phyloP scores from a whole-genome alignment of 2,113 vertebrate genomes.

The Raja brachyura region DNA sequence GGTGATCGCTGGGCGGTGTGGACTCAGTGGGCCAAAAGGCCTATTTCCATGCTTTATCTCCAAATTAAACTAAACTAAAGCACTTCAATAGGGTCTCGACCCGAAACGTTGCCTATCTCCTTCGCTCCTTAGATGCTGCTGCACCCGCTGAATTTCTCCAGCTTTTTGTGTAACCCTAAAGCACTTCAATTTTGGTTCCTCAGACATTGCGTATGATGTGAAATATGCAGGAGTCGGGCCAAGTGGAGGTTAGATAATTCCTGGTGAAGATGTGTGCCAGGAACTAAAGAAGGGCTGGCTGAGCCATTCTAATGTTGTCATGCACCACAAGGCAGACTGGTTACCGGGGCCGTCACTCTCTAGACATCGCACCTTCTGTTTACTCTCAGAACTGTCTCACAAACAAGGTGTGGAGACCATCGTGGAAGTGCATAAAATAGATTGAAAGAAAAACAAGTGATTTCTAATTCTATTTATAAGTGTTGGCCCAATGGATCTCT shows the following conservation, averaged over 20 bases:
- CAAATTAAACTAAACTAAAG: neutral
- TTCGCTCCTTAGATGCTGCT: no score
- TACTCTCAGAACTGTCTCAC: neutral
- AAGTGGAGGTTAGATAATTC: constrained; percentile 6
- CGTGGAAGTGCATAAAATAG: constrained; percentile 5
- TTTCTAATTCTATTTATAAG: neutral
- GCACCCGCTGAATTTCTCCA: no score
- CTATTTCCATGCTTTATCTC: no score
- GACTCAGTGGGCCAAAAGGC: no score
- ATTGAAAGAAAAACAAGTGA: constrained; percentile 13
- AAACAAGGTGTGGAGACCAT: constrained; percentile 9
- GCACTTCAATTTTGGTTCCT: constrained; percentile 17
- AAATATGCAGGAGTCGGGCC: neutral
- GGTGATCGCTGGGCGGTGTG: no score
- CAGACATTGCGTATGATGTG: neutral
- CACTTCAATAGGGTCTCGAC: no score
- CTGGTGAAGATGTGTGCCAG: neutral
- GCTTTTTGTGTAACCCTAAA: no score
- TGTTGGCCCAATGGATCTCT: neutral
- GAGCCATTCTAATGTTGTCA: constrained; percentile 21
- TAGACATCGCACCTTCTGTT: neutral
- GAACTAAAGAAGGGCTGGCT: neutral
- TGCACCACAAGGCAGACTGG: neutral
- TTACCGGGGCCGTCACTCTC: neutral
- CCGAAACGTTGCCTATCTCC: no score